These are phyloP conservation scores for Alcedo quadribrachys DNA, from an alignment of 2,797 vertebrate species.

Conservation along the genomic window DNA sequence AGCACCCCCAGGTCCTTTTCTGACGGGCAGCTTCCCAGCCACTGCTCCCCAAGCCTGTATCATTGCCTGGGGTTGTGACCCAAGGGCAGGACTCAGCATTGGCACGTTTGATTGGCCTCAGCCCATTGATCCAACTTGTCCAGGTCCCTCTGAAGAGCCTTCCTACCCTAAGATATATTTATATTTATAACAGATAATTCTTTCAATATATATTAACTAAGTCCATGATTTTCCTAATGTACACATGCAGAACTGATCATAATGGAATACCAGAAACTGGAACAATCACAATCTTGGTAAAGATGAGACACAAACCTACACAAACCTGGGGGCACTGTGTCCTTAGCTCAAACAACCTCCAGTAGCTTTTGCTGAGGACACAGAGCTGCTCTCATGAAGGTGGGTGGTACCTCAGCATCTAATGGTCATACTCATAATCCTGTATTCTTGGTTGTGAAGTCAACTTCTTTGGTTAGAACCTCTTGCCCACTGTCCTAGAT, in stretches of 20 bases:
- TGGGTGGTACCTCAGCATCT: background rate
- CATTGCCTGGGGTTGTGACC: too few species aligned
- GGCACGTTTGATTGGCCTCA: too few species aligned
- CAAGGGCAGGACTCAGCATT: too few species aligned
- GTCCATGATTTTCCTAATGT: background rate
- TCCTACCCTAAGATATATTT: too few species aligned
- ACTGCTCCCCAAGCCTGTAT: too few species aligned
- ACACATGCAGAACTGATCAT: background rate
- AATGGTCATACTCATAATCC: background rate
- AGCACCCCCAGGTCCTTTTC: too few species aligned
- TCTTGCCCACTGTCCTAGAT: background rate
- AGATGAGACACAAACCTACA: background rate
- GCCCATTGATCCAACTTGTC: too few species aligned
- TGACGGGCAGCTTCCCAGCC: too few species aligned
- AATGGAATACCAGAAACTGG: background rate
- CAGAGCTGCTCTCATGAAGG: fast-evolving
- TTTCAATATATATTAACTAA: background rate
- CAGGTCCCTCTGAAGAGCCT: too few species aligned
- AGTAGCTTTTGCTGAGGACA: background rate
- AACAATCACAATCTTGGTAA: background rate
- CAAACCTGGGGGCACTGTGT: background rate
- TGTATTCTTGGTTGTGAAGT: background rate
- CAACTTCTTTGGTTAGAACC: background rate
- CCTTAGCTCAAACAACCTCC: background rate
- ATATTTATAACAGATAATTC: too few species aligned